phyloP scores from a whole-genome alignment of 1,140 invertebrate genomes.

The Neodiprion virginianus region DNA sequence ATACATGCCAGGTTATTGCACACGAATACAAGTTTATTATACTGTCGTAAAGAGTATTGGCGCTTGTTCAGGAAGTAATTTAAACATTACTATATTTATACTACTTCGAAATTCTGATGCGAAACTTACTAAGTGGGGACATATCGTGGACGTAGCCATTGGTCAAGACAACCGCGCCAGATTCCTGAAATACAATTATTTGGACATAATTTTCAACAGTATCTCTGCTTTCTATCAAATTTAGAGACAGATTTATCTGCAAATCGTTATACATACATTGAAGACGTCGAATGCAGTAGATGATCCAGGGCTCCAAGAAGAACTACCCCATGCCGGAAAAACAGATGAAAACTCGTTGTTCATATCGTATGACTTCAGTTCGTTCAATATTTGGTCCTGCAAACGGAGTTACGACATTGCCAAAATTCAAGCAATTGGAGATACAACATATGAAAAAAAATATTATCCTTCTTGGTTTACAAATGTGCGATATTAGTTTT shows the following conservation, averaged over 20 bases:
- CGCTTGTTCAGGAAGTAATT: neutral
- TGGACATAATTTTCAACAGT: neutral
- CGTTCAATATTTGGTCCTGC: slow-evolving; percentile 66
- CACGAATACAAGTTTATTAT: neutral
- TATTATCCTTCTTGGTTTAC: too few species aligned
- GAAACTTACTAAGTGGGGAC: slow-evolving; percentile 67
- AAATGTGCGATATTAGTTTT: too few species aligned
- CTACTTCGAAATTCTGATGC: neutral
- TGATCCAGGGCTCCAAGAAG: slow-evolving; percentile 71
- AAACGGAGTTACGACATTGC: neutral
- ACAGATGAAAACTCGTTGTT: slow-evolving; percentile 53
- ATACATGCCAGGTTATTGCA: neutral
- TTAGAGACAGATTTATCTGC: neutral
- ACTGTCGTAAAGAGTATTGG: neutral
- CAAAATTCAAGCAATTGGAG: too few species aligned
- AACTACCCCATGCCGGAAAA: slow-evolving; percentile 45
- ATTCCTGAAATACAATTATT: slow-evolving; percentile 68
- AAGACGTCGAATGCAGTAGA: slow-evolving; percentile 72
- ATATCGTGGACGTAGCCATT: slow-evolving; percentile 72
- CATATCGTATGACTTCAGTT: slow-evolving; percentile 72
- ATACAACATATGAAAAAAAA: neutral
- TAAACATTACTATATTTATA: slow-evolving; percentile 13
- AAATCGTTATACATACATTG: slow-evolving; percentile 58
- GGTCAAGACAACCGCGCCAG: slow-evolving; percentile 78
- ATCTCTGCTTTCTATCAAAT: slow-evolving; percentile 24